phyloP scores from a whole-genome alignment of 2,888 invertebrate species.

The Peribatodes rhomboidaria region DNA sequence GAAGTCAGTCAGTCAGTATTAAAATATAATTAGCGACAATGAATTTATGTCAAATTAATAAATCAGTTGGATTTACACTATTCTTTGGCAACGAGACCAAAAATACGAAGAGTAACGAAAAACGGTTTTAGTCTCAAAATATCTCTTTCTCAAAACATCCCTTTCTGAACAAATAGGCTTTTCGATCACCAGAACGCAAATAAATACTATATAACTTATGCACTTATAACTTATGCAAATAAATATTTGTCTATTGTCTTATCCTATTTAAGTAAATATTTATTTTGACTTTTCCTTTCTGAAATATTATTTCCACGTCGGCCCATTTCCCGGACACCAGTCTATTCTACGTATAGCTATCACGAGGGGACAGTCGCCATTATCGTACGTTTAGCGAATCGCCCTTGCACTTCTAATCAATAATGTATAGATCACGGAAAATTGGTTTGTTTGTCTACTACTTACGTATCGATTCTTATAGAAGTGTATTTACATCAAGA shows the following conservation, averaged over 20 bases:
- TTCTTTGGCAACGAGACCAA: too few relatives aligned
- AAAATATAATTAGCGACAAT: too few relatives aligned
- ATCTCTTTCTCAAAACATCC: too few relatives aligned
- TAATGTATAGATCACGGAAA: slow-evolving; percentile 45
- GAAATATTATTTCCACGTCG: neutral
- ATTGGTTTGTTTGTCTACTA: slow-evolving; percentile 42
- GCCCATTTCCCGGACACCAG: slow-evolving; percentile 8
- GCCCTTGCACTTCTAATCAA: slow-evolving; percentile 70
- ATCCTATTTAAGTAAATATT: neutral
- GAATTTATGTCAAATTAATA: too few relatives aligned
- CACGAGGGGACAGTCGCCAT: slow-evolving; percentile 57
- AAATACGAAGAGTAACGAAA: too few relatives aligned
- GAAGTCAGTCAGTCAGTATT: too few relatives aligned
- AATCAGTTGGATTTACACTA: too few relatives aligned
- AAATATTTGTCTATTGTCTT: neutral
- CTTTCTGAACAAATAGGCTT: too few relatives aligned
- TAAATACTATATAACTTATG: too few relatives aligned
- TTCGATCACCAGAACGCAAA: too few relatives aligned
- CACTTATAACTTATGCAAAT: too few relatives aligned
- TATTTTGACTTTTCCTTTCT: neutral
- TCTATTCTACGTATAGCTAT: slow-evolving; percentile 31
- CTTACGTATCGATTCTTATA: slow-evolving; percentile 11
- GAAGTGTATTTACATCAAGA: neutral
- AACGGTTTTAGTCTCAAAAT: too few relatives aligned
- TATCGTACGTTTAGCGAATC: slow-evolving; percentile 69